Percentiles rank a stretch among this genome's conserved stretches.
These are phyloP conservation scores for Cordilura impudica DNA, from an alignment of 2,888 invertebrate species.

Conservation along the genomic window DNA sequence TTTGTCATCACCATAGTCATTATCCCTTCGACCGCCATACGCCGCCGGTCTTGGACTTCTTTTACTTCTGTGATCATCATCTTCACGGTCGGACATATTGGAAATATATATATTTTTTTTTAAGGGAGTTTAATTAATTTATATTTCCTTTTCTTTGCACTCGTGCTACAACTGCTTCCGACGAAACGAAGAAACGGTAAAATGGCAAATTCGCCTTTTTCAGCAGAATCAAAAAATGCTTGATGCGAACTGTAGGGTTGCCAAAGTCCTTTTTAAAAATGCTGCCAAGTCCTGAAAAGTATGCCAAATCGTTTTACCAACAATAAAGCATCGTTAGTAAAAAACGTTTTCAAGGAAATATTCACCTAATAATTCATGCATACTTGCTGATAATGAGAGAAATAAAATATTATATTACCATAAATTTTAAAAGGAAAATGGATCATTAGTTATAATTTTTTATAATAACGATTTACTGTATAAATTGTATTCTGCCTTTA, in stretches of 20 bases:
- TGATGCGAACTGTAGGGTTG: neutral
- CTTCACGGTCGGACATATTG: slow-evolving; percentile 64
- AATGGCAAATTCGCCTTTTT: neutral
- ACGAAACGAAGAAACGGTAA: neutral
- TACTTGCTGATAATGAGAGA: too few relatives aligned
- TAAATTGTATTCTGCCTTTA: too few relatives aligned
- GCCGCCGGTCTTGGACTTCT: neutral
- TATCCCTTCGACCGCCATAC: neutral
- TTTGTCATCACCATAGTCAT: neutral
- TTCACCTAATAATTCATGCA: too few relatives aligned
- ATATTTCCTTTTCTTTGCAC: neutral
- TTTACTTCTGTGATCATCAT: slow-evolving; percentile 29
- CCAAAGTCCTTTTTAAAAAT: neutral
- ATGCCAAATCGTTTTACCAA: neutral
- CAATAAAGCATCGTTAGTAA: neutral
- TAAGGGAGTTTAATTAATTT: neutral
- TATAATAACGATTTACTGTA: too few relatives aligned
- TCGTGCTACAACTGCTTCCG: neutral
- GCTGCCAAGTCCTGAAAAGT: neutral
- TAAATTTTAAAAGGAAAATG: too few relatives aligned
- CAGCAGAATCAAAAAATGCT: neutral
- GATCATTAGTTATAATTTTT: too few relatives aligned
- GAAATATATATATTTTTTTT: neutral
- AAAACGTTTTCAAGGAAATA: neutral
- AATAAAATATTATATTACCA: too few relatives aligned